A percentile compares a stretch with the other conserved stretches of the same genome.
These are phyloP conservation scores for Steatornis caripensis DNA, from an alignment of 2,113 vertebrate genomes.

Conservation along the genomic window DNA sequence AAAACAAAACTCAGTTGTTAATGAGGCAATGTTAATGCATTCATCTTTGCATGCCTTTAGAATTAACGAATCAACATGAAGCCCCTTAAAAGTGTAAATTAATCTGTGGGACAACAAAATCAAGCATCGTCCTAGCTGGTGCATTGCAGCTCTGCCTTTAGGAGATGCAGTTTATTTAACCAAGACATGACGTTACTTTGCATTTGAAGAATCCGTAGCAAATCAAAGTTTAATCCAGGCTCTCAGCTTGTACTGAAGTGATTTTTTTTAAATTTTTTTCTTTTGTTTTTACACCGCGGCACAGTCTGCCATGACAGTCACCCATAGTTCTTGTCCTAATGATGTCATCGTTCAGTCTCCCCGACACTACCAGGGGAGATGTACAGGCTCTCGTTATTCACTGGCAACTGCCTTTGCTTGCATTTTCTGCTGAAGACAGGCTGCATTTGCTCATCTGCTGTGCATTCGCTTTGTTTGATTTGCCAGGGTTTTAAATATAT, in stretches of 20 bases:
- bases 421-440: neutral
- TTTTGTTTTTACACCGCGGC: fast-evolving
- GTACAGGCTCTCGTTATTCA: fast-evolving
- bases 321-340: neutral
- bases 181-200: neutral
- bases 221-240: neutral
- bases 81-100: neutral
- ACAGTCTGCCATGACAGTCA: neutral
- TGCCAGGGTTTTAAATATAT: neutral
- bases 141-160: constrained; percentile 24
- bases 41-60: neutral
- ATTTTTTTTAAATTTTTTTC: neutral
- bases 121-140: neutral
- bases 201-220: neutral
- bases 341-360: neutral
- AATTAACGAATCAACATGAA: neutral
- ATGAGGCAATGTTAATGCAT: neutral
- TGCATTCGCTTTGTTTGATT: neutral
- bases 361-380: neutral
- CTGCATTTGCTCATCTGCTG: neutral
- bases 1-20: neutral
- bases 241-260: neutral
- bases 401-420: neutral
- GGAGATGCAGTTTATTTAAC: neutral
- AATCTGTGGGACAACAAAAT: neutral